Evolutionary conservation across 2,113 vertebrate species (phyloP).

Genomic region (Podocnemis expansa): DNA sequence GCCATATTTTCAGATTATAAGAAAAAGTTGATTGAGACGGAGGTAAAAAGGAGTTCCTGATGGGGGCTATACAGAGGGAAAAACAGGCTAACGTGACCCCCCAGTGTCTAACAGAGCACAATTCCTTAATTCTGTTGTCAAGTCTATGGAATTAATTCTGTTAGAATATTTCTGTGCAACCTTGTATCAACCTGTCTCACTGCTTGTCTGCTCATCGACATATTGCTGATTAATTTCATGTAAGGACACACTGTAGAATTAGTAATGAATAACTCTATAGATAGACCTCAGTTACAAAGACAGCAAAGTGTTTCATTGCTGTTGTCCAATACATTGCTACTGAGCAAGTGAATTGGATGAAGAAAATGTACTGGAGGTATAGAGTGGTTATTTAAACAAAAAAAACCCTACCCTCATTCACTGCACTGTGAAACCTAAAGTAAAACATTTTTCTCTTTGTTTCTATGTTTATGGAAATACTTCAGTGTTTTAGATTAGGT

Average conservation of each 20-base stretch:
- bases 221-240: slow-evolving; percentile 9
- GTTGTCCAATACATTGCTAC: slow-evolving; percentile 9
- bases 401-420: neutral
- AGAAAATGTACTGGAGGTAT: slow-evolving; percentile 7
- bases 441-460: neutral
- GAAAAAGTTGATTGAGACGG: neutral
- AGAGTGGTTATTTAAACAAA: neutral
- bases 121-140: neutral
- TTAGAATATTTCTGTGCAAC: neutral
- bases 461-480: neutral
- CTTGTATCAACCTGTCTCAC: neutral
- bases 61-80: neutral
- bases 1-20: neutral
- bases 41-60: neutral
- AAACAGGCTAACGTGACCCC: neutral
- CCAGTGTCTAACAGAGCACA: neutral
- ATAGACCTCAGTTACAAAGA: neutral
- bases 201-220: neutral
- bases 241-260: neutral
- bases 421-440: neutral
- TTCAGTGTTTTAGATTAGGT: neutral
- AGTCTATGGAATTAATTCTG: neutral
- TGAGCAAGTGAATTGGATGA: neutral
- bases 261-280: slow-evolving; percentile 27
- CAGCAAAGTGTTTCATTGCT: neutral